These are phyloP conservation scores for Macaca mulatta DNA, from an alignment of 2,113 vertebrate genomes.

Conservation along the genomic window DNA sequence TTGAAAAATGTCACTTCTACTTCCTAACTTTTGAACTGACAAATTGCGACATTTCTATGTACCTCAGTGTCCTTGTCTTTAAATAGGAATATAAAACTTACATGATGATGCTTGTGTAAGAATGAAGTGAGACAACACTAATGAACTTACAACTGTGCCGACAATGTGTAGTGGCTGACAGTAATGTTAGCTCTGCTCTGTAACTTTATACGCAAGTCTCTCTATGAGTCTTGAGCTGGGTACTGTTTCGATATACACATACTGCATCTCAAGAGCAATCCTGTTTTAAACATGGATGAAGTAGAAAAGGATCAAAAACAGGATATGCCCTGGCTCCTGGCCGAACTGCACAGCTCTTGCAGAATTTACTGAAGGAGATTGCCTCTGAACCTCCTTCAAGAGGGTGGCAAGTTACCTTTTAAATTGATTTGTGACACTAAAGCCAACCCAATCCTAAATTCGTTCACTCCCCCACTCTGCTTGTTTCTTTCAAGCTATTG, in stretches of 20 bases:
- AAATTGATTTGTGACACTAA: slow-evolving; percentile 68
- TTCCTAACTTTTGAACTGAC: neutral
- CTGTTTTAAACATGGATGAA: neutral
- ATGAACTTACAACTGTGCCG: neutral
- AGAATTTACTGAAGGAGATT: neutral
- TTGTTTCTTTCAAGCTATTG: slow-evolving; percentile 66
- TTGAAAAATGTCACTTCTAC: neutral
- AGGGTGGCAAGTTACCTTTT: slow-evolving; percentile 47
- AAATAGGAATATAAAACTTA: neutral
- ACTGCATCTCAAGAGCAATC: neutral
- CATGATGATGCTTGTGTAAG: neutral
- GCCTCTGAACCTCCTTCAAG: neutral
- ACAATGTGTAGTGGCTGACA: no score
- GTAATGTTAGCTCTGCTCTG: neutral
- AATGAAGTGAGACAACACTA: neutral
- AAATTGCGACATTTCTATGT: neutral
- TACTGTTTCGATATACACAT: neutral
- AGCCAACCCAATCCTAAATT: slow-evolving; percentile 70
- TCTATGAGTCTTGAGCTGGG: neutral
- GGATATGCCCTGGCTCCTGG: neutral
- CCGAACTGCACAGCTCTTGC: neutral
- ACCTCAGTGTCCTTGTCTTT: neutral
- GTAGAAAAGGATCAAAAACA: neutral
- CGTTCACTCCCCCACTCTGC: slow-evolving; percentile 56
- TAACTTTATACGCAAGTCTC: neutral